Base-by-base conservation (phyloP, 2,797 vertebrate species). In the Scomberomorus guttatus region DNA sequence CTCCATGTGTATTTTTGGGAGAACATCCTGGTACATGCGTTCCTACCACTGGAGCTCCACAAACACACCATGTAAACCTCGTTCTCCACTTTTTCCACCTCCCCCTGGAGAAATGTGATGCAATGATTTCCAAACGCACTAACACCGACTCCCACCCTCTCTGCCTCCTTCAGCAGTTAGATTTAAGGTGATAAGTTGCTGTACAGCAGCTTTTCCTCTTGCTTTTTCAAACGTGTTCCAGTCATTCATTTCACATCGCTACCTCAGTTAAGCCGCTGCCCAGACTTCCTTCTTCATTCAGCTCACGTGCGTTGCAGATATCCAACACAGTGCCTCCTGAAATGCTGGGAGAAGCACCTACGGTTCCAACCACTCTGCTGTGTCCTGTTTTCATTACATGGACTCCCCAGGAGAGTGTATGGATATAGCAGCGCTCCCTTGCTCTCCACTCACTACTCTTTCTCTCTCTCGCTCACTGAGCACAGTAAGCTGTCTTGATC, bases 321-420 rank as follows among this genome's bases (percentile, higher is more conserved):
- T 77, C 76, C 78, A 67, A 67, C 83, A 61, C 55, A 1, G 75
- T 60, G 72, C 61, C 72, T 77, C 80, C 71, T 75, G 74, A 79
- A 85, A 72, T 18, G 58, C 78, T 65, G 74, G 73, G 75, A 81
- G 85, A 87, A 83, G 80, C 80, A 81, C 59, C 82, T 68, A 52
- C 67, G 57, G 85, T 86, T 74, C 70, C 64, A 27, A 59, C 69
- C 81, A 39, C 77, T 85, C 79, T 89, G 83, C 89, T 89, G 82
- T 89, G 83, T 89, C 88, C 87, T 91, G 84, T 84, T 86, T 88
- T 87, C 85, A 90, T 91, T 88, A 87, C 78, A 83, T 44, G 15
- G 79, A 79, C 85, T 90, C 80, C 83, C 81, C 83, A 51, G 75
- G 84, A 87, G 89, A 83, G 80, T 57, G 73, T 69, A 56, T 64